phyloP scores from a whole-genome alignment of 1,140 invertebrate genomes.

The Caenorhabditis remanei region DNA sequence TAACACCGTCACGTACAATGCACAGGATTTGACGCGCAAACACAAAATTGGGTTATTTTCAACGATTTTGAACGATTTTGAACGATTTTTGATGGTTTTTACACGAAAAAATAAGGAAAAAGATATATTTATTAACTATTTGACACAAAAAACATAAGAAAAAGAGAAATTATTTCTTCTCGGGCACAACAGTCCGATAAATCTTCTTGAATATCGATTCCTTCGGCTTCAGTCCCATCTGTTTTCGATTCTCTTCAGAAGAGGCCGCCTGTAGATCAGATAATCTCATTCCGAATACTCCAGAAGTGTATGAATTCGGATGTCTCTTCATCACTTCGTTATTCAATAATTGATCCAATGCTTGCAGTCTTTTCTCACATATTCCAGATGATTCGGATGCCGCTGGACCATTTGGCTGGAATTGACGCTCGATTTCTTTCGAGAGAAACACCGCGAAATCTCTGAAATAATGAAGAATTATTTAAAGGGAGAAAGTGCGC shows the following conservation, averaged over 20 bases:
- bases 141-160: not conserved
- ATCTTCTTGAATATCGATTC: conserved; percentile 45
- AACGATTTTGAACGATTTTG: too few species aligned
- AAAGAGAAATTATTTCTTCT: conserved; percentile 13
- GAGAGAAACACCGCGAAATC: conserved; percentile 25
- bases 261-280: not conserved
- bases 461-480: conserved; percentile 1
- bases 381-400: not conserved
- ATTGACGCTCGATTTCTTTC: conserved; percentile 59
- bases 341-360: conserved; percentile 33
- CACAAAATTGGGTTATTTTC: too few species aligned
- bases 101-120: too few species aligned
- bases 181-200: not conserved
- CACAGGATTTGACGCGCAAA: too few species aligned
- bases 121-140: not conserved
- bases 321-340: conserved; percentile 42
- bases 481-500: not conserved
- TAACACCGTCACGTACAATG: too few species aligned
- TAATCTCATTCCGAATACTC: conserved; percentile 55
- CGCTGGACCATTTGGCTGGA: not conserved
- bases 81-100: too few species aligned
- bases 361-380: conserved; percentile 55
- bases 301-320: conserved; percentile 55
- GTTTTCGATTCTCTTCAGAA: conserved; percentile 29
- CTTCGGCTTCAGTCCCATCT: conserved; percentile 29